phyloP scores from a whole-genome alignment of 1,140 invertebrate species.

The Stegodyphus dumicola region DNA sequence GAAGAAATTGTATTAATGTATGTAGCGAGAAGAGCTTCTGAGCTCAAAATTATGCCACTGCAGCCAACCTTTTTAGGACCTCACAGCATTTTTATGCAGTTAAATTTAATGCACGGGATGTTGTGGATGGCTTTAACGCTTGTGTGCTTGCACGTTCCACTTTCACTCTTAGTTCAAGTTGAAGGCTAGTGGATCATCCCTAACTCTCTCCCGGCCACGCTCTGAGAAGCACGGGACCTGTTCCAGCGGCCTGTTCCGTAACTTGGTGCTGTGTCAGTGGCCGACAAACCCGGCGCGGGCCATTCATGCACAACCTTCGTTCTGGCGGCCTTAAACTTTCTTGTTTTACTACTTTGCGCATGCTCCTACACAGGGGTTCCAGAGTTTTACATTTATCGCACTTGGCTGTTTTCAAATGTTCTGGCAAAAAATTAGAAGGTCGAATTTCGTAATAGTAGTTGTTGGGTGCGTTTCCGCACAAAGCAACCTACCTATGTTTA shows the following conservation, averaged over 20 bases:
- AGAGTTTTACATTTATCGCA: background rate
- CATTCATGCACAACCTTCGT: conserved; percentile 39
- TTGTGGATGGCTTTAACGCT: conserved; percentile 24
- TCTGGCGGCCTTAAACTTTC: background rate
- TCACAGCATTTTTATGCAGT: no score
- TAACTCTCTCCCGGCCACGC: conserved; percentile 19
- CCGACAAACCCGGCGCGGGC: conserved; percentile 27
- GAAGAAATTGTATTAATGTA: no score
- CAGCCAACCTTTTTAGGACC: no score
- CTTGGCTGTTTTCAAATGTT: no score
- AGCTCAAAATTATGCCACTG: no score
- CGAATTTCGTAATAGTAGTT: no score
- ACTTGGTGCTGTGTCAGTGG: conserved; percentile 46
- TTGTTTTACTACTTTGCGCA: background rate
- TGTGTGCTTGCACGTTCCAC: conserved; percentile 30
- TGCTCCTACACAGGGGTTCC: background rate
- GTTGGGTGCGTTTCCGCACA: no score
- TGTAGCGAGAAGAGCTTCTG: no score
- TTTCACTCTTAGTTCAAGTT: conserved; percentile 52
- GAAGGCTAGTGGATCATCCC: conserved; percentile 50
- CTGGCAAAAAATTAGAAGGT: no score
- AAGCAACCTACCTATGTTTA: no score
- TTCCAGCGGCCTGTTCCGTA: conserved; percentile 25
- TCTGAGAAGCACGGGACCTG: conserved; percentile 21
- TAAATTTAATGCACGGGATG: no score